A percentile compares a stretch with the other conserved stretches of the same genome.
Conservation (phyloP, 2,113 vertebrate genomes). For the Gasterosteus nipponicus region DNA sequence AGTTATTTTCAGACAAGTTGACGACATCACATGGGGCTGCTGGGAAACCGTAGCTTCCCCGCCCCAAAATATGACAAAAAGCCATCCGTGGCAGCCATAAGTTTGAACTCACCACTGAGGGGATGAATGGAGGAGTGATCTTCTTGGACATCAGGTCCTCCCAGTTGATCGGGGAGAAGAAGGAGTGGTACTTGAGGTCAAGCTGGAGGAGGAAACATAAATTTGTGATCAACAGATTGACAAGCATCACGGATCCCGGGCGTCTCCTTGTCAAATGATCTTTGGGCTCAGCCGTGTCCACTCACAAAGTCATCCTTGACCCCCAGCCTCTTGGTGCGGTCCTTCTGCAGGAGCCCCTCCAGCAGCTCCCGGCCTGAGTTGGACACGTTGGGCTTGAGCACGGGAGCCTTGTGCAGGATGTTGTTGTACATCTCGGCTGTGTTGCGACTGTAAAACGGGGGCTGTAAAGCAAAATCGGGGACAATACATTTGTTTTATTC, state of each 20-base stretch:
- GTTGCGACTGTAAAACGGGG: constrained; percentile 86
- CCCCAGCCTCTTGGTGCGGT: constrained; percentile 81
- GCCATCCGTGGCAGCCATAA: not conserved
- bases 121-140: constrained; percentile 81
- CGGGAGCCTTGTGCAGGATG: constrained; percentile 82
- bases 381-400: constrained; percentile 84
- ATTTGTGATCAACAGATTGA: not conserved
- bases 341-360: constrained; percentile 84
- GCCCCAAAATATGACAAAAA: not conserved
- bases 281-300: not conserved
- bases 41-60: not conserved
- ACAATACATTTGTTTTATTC: not conserved
- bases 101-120: constrained; percentile 80
- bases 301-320: constrained; percentile 83
- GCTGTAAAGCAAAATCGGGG: constrained; percentile 54
- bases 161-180: constrained; percentile 87
- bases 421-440: constrained; percentile 87
- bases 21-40: not conserved
- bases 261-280: not conserved
- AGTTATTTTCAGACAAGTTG: not conserved
- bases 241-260: fast-evolving
- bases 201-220: constrained; percentile 67
- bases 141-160: constrained; percentile 85
- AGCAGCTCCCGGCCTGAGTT: constrained; percentile 82
- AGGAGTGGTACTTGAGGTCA: constrained; percentile 81